Evolutionary conservation across 2,113 vertebrate genomes (phyloP), one percentile per base, ranked within the genome.

Genomic region (Tenebrosternarchus preto): DNA sequence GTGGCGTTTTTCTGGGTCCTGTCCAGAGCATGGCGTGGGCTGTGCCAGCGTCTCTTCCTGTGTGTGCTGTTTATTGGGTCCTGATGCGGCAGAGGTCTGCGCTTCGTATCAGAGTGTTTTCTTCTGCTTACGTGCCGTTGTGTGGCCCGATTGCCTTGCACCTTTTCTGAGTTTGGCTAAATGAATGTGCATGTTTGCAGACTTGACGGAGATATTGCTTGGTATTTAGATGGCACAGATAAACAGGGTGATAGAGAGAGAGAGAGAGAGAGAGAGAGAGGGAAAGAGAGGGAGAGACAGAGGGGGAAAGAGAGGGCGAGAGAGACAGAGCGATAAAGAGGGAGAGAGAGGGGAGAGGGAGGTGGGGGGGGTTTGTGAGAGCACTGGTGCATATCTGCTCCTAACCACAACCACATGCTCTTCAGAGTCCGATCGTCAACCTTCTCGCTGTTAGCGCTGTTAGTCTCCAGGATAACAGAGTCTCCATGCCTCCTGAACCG

Each of bases 1-100:
- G 64, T 73, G 82, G n/a, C n/a, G n/a, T n/a, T n/a, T n/a, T n/a
- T n/a, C 66, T 33, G 11, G 78, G 84, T 83, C 60, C 90, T 90
- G 90, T 91, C 89, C 88, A 87, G 82, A 81, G 79, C 74, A 80
- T 64, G 19, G 56, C 72, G 64, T 43, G 33, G 59, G 66, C 66
- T 53, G 57, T 64, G 60, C 66, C 59, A 73, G 72, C 59, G 68
- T 78, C 71, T 76, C 76, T 69, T 81, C 80, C 36, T 64, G 64
- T 17, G 25, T 25, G 4, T 20, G 69, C 56, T 66, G 55, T 61
- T 73, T 78, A 85, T 83, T 83, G 60, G 75, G 63, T 17, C 81
- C 81, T 81, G 84, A 83, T 78, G 19, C 39, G 4, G 63, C 46
- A 31, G 64, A 68, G 19, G 31, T 12, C 33, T 17, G 25, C n/a